Base-by-base conservation (phyloP, 2,888 invertebrate genomes). In the Dolomedes plantarius region DNA sequence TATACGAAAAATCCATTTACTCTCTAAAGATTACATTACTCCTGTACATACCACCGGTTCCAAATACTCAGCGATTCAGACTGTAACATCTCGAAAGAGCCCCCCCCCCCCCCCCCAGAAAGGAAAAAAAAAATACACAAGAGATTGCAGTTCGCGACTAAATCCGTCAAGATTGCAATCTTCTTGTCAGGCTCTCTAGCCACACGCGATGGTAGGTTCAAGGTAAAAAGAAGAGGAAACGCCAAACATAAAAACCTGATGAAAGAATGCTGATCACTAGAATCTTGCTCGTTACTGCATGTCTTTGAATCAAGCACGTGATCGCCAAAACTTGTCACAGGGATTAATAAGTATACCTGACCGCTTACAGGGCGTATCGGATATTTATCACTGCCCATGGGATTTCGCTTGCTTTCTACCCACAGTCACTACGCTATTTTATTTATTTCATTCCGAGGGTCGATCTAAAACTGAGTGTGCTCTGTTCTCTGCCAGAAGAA, bases 291-390 rank as follows among this genome's bases (percentile, higher is more conserved):
- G 83, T 85, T 85, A 77, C 73, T 64, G 31, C 50, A n/a, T 73
- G 67, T 73, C 83, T 77, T 72, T 71, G 39, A 78, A 73, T 72
- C 73, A 28, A 32, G 50, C 77, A 77, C 77, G 77, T 77, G 77
- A 67, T 77, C 73, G 72, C 71, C 83, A 76, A 46, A 65, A 41
- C 56, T 56, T 56, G 82, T 76, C 82, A 77, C 72, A 32, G n/a
- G 56, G 83, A 85, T 85, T 85, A 85, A 71, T 76, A 83, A 83
- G 76, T 77, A 50, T 67, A 77, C 83, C 76, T 77, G 83, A 56
- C 36, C 83, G 50, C 46, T 56, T 62, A n/a, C 31, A 72, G 77
- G 77, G 77, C 83, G 65, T 68, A 50, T 68, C 16, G 77, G 50
- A 31, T 39, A 85, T 85, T 85, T 77, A 85, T 85, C 77, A 85